Conservation (phyloP, 2,113 vertebrate species). For the Hydrochoerus hydrochaeris region DNA sequence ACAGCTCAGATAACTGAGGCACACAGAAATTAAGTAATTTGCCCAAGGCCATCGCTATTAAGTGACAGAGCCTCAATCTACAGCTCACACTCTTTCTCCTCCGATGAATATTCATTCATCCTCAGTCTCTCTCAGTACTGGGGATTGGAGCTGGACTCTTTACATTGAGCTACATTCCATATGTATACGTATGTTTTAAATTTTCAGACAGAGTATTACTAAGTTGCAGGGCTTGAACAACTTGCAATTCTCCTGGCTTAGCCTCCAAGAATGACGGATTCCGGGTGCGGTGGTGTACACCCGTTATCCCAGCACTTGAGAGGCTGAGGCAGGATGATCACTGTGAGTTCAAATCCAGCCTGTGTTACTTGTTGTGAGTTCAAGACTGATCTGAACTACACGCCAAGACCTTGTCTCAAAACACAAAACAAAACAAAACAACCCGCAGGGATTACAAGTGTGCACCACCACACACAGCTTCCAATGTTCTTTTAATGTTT, state of each 20-base stretch:
- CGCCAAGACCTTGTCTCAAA: too few species aligned
- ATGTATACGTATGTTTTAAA: too few species aligned
- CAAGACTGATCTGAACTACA: too few species aligned
- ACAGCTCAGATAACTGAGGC: constrained; percentile 32
- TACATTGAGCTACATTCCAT: not conserved
- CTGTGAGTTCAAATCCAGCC: too few species aligned
- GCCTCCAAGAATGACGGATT: not conserved
- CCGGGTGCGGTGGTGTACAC: too few species aligned
- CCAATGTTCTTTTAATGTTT: not conserved
- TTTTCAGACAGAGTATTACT: not conserved
- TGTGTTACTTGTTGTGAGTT: too few species aligned
- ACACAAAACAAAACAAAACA: too few species aligned
- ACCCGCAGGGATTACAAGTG: not conserved
- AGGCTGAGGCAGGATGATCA: too few species aligned
- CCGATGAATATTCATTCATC: not conserved
- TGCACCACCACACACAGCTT: not conserved
- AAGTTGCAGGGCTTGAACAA: not conserved
- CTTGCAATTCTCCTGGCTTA: not conserved
- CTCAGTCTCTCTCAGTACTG: not conserved
- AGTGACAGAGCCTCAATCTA: not conserved
- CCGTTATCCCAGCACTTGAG: too few species aligned
- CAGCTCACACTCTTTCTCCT: not conserved
- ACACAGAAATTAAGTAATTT: not conserved
- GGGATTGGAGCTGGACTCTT: not conserved
- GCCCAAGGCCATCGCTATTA: not conserved